Evolutionary conservation across 1,140 invertebrate genomes (phyloP).

Genomic region (Drosophila nannoptera): DNA sequence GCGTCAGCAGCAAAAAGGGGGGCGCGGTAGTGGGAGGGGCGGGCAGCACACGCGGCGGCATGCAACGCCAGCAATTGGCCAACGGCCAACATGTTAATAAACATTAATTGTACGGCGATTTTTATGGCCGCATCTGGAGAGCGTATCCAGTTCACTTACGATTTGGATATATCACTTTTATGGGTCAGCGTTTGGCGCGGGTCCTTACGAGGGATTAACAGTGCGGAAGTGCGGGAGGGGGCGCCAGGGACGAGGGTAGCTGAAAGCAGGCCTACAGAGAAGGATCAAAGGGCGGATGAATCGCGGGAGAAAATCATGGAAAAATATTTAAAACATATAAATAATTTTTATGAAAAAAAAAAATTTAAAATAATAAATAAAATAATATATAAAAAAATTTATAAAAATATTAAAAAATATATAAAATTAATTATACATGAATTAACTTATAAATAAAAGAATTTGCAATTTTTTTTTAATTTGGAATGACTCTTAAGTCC

Average conservation of each 20-base stretch:
- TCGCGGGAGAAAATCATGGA: background rate
- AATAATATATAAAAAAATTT: background rate
- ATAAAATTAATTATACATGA: background rate
- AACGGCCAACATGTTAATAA: slow-evolving; percentile 55
- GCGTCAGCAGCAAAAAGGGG: slow-evolving; percentile 41
- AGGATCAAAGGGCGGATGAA: too few species aligned
- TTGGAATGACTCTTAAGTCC: too few species aligned
- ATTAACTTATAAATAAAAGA: too few species aligned
- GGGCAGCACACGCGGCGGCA: slow-evolving; percentile 5
- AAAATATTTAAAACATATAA: background rate
- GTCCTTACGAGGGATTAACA: slow-evolving; percentile 31
- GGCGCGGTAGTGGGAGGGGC: background rate
- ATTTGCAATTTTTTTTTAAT: too few species aligned
- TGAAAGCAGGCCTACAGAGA: too few species aligned
- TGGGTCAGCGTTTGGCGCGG: slow-evolving; percentile 17
- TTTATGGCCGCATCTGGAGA: slow-evolving; percentile 23
- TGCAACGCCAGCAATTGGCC: slow-evolving; percentile 41
- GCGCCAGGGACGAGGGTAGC: background rate
- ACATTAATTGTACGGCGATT: slow-evolving; percentile 67
- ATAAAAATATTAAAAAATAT: background rate
- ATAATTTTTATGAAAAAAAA: background rate
- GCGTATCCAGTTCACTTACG: slow-evolving; percentile 10
- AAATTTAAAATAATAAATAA: background rate
- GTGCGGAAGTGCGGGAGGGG: background rate
- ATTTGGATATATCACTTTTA: slow-evolving; percentile 23